Conservation (phyloP, 2,113 vertebrate species). For the Oreochromis spilurus region DNA sequence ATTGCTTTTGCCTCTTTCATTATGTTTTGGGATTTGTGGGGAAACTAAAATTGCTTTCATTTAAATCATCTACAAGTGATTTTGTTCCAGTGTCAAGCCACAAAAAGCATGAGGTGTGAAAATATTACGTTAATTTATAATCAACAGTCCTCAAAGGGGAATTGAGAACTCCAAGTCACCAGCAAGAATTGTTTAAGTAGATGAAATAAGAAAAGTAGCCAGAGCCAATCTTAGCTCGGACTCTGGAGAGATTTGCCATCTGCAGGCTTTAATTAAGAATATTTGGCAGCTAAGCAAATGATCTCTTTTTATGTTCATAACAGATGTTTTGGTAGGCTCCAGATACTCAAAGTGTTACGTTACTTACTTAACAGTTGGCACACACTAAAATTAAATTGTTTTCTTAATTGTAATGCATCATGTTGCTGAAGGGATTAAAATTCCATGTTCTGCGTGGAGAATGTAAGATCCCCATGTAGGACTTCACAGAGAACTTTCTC, state of each 20-base stretch:
- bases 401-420: background rate
- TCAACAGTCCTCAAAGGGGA: constrained; percentile 39
- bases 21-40: constrained; percentile 25
- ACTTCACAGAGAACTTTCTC: background rate
- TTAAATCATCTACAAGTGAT: constrained; percentile 42
- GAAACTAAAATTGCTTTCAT: constrained; percentile 22
- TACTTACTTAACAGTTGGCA: background rate
- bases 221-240: constrained; percentile 28
- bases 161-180: constrained; percentile 11
- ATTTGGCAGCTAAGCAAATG: constrained; percentile 15
- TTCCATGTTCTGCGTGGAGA: background rate
- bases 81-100: constrained; percentile 1
- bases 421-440: background rate
- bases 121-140: constrained; percentile 45
- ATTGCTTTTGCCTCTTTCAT: constrained; percentile 21
- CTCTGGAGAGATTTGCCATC: constrained; percentile 17
- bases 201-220: constrained; percentile 31
- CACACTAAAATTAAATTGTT: background rate
- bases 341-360: constrained; percentile 8
- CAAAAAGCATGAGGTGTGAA: constrained; percentile 3
- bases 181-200: constrained; percentile 16
- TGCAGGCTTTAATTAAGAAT: constrained; percentile 53
- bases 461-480: background rate
- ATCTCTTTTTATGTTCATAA: background rate
- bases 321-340: background rate